A percentile compares a stretch with the other conserved stretches of the same genome.
phyloP scores from a whole-genome alignment of 2,888 invertebrate genomes.

The Drosophila falleni region DNA sequence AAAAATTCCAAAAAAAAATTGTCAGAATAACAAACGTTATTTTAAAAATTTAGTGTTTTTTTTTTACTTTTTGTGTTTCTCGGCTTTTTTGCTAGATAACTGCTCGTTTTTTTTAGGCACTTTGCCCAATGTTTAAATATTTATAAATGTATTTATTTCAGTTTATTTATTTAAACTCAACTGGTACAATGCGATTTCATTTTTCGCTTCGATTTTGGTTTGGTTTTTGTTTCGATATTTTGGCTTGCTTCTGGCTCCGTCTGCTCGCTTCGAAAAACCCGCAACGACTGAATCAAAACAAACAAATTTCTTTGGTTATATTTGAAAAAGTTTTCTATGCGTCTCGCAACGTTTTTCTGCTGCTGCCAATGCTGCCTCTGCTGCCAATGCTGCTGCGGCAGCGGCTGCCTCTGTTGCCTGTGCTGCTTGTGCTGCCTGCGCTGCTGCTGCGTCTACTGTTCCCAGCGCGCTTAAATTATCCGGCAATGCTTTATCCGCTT shows the following conservation, averaged over 20 bases:
- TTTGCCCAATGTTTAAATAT: constrained; percentile 44
- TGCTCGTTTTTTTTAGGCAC: constrained; percentile 14
- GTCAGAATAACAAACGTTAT: constrained; percentile 10
- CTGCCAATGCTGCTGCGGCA: constrained; percentile 7
- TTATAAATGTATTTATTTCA: constrained; percentile 19
- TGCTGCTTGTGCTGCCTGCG: constrained; percentile 3
- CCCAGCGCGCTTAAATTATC: constrained; percentile 60
- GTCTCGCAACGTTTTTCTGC: constrained; percentile 33
- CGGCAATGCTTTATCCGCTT: constrained; percentile 29
- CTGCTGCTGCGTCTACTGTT: constrained; percentile 46
- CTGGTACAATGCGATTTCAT: neutral
- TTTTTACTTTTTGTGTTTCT: neutral
- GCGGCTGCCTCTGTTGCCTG: constrained; percentile 58
- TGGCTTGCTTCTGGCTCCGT: constrained; percentile 41
- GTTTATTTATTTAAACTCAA: constrained; percentile 46
- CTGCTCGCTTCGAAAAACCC: constrained; percentile 77
- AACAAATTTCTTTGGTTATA: constrained; percentile 81
- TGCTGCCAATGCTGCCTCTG: constrained; percentile 5
- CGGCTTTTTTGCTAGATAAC: constrained; percentile 8
- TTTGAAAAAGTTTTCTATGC: constrained; percentile 62
- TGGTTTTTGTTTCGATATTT: neutral
- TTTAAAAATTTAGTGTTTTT: constrained; percentile 3
- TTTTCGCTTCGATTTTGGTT: constrained; percentile 6
- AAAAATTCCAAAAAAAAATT: constrained; percentile 31
- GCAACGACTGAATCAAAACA: constrained; percentile 84